phyloP scores from a whole-genome alignment of 1,140 invertebrate species.

The Aphidius gifuensis region DNA sequence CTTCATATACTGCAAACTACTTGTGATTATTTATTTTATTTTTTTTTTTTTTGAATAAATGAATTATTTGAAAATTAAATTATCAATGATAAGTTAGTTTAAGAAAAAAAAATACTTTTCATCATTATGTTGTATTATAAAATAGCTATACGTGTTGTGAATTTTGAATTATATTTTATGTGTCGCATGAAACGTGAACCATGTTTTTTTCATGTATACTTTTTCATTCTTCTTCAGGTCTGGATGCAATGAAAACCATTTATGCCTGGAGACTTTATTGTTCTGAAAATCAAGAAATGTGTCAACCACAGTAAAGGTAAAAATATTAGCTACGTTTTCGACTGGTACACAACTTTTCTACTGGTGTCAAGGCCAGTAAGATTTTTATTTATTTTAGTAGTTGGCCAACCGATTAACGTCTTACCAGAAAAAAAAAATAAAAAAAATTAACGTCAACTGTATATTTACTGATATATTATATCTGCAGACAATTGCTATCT shows the following conservation, averaged over 20 bases:
- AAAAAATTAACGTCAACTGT: too few relatives aligned
- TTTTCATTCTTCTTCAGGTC: slow-evolving; percentile 9
- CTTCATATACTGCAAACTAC: not conserved
- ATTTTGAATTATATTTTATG: slow-evolving; percentile 38
- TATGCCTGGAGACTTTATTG: slow-evolving; percentile 42
- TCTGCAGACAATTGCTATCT: too few relatives aligned
- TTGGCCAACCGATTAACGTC: too few relatives aligned
- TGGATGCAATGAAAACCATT: slow-evolving; percentile 7
- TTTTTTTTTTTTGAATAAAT: not conserved
- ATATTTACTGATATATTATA: too few relatives aligned
- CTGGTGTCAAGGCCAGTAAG: slow-evolving; percentile 44
- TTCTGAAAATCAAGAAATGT: slow-evolving; percentile 55
- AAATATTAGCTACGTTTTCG: slow-evolving; percentile 42
- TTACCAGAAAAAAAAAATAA: too few relatives aligned
- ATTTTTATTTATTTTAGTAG: slow-evolving; percentile 34
- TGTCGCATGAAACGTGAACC: slow-evolving; percentile 14
- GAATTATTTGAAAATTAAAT: not conserved
- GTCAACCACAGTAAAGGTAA: slow-evolving; percentile 50
- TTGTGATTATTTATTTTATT: not conserved
- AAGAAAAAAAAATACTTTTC: not conserved
- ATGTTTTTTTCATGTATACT: slow-evolving; percentile 18
- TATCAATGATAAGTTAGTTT: not conserved
- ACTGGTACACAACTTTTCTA: slow-evolving; percentile 25
- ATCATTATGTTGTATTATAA: not conserved
- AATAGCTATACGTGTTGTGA: slow-evolving; percentile 35